Percentiles rank a stretch among this genome's conserved stretches.
Evolutionary conservation across 2,113 vertebrate genomes (phyloP).

Genomic region (Cynocephalus volans): DNA sequence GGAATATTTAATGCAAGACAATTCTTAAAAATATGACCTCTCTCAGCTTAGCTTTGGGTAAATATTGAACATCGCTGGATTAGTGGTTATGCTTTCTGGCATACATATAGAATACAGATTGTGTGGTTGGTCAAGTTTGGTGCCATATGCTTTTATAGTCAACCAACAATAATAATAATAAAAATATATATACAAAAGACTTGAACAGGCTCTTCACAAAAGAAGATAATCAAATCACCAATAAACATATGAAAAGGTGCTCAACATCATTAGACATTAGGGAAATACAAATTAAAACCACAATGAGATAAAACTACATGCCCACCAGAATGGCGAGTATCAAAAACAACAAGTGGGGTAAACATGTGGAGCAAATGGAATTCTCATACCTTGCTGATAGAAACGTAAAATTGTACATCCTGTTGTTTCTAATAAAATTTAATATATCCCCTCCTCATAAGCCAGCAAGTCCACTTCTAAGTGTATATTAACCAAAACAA

Average conservation of each 20-base stretch:
- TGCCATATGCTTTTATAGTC: neutral
- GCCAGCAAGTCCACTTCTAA: constrained; percentile 15
- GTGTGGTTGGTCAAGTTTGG: neutral
- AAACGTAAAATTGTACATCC: neutral
- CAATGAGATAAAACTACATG: constrained; percentile 36
- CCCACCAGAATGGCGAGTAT: constrained; percentile 18
- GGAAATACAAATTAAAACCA: constrained; percentile 42
- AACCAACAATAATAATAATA: neutral
- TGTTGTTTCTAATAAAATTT: constrained; percentile 42
- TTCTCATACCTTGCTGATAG: neutral
- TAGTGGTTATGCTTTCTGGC: neutral
- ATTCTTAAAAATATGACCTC: neutral
- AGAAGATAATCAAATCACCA: constrained; percentile 26
- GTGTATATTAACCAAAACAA: constrained; percentile 7
- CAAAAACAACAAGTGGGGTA: neutral
- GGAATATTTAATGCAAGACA: constrained; percentile 39
- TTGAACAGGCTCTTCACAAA: neutral
- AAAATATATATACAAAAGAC: neutral
- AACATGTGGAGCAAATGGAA: constrained; percentile 3
- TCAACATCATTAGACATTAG: constrained; percentile 28
- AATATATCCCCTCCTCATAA: neutral
- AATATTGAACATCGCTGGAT: neutral
- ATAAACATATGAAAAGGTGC: constrained; percentile 21
- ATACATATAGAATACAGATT: neutral
- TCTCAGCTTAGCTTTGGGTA: neutral